A percentile compares a stretch with the other conserved stretches of the same genome.
Evolutionary conservation across 53 echinoderm and acorn worm genomes (phyloP).

Genomic region (Patiria pectinifera): DNA sequence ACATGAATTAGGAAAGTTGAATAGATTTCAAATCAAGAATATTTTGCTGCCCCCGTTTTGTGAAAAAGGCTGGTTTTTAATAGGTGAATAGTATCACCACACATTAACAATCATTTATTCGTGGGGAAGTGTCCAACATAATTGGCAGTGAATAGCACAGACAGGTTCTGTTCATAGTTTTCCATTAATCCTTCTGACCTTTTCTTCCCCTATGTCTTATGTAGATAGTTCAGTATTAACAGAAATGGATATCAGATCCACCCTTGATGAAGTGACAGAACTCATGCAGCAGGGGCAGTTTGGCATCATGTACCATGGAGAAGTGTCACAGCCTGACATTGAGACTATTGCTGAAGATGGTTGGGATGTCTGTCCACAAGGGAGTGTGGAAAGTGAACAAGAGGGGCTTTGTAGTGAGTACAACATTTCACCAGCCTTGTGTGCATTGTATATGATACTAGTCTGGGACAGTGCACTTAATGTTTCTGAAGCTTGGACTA

Average conservation of each 20-base stretch:
- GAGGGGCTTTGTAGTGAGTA: constrained; percentile 33
- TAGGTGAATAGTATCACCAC: too few species aligned
- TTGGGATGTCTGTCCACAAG: constrained; percentile 36
- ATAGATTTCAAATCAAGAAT: too few species aligned
- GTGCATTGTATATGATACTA: too few species aligned
- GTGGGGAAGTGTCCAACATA: too few species aligned
- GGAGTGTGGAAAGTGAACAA: constrained; percentile 18
- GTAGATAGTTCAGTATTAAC: background rate
- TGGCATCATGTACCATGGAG: constrained; percentile 17
- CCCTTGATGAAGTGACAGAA: background rate
- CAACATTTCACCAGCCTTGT: background rate
- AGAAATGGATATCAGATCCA: background rate
- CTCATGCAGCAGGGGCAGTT: constrained; percentile 10
- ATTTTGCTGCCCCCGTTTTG: too few species aligned
- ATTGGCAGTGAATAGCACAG: too few species aligned
- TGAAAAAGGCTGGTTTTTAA: too few species aligned
- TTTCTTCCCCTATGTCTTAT: background rate
- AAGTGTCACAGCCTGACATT: constrained; percentile 6
- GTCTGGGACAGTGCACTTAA: too few species aligned
- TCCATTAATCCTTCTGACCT: background rate
- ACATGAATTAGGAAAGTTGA: too few species aligned
- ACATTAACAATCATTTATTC: too few species aligned
- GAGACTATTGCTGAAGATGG: background rate
- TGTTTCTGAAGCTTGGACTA: too few species aligned
- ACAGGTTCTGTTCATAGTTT: too few species aligned